phyloP scores from a whole-genome alignment of 2,113 vertebrate genomes.

The Ophiodon elongatus region DNA sequence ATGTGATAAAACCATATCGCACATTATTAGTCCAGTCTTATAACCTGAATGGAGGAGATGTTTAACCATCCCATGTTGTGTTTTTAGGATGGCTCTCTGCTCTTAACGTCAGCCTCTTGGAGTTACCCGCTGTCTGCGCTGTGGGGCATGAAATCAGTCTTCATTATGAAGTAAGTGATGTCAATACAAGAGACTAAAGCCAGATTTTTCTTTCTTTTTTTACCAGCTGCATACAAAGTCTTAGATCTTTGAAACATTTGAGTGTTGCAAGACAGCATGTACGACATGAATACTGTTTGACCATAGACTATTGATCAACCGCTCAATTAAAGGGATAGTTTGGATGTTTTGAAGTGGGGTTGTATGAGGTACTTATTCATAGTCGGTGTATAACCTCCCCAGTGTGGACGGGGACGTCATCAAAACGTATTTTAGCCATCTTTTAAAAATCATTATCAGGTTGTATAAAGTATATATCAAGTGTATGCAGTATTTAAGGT shows the following conservation, averaged over 20 bases:
- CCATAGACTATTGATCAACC: neutral
- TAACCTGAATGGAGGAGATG: neutral
- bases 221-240: neutral
- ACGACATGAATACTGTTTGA: neutral
- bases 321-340: neutral
- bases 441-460: no score
- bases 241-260: neutral
- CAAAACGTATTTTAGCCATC: no score
- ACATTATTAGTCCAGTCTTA: no score
- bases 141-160: constrained; percentile 99
- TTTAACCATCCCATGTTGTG: constrained; percentile 1
- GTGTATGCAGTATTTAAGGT: no score
- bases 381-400: no score
- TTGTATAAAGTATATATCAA: no score
- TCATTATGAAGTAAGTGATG: constrained; percentile 97
- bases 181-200: constrained; percentile 8
- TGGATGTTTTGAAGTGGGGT: no score
- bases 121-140: constrained; percentile 96
- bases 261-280: constrained; percentile 1
- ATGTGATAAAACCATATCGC: no score
- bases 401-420: no score
- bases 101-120: constrained; percentile 97
- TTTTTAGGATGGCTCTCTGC: constrained; percentile 93
- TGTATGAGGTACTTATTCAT: no score
- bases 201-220: constrained; percentile 25